Conservation (phyloP, 2,888 invertebrate genomes). For the Ethmia dodecea region DNA sequence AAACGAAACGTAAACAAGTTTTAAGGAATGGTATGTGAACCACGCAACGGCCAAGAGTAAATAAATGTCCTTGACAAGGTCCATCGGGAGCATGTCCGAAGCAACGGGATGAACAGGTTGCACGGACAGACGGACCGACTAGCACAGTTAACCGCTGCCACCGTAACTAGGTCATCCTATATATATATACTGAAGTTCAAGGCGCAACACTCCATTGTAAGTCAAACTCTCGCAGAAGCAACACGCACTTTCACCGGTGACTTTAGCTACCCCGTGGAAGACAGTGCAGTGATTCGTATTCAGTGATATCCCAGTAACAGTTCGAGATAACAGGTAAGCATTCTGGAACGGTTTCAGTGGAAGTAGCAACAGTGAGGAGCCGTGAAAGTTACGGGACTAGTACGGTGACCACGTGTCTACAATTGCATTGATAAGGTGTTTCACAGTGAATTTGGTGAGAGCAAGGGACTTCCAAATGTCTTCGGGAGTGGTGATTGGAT, state of each 20-base stretch:
- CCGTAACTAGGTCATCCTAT: slow-evolving; percentile 88
- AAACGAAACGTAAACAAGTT: too few species aligned
- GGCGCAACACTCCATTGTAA: slow-evolving; percentile 82
- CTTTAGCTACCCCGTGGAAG: slow-evolving; percentile 51
- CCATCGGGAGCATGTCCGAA: slow-evolving; percentile 17
- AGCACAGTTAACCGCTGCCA: slow-evolving; percentile 72
- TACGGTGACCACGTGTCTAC: not conserved
- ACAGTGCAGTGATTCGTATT: slow-evolving; percentile 64
- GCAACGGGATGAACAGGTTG: slow-evolving; percentile 63
- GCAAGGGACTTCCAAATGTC: too few species aligned
- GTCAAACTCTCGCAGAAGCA: slow-evolving; percentile 63
- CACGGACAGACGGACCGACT: slow-evolving; percentile 49
- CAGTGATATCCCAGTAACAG: slow-evolving; percentile 51
- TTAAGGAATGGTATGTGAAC: too few species aligned
- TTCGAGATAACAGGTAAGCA: slow-evolving; percentile 58
- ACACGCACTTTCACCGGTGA: slow-evolving; percentile 73
- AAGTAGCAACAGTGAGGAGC: not conserved
- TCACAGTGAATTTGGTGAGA: slow-evolving; percentile 23
- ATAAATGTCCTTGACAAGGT: slow-evolving; percentile 46
- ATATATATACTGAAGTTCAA: slow-evolving; percentile 91
- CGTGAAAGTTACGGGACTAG: slow-evolving; percentile 1
- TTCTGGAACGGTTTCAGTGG: slow-evolving; percentile 3
- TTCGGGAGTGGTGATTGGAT: too few species aligned
- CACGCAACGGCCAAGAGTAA: slow-evolving; percentile 1
- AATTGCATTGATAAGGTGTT: slow-evolving; percentile 7